phyloP scores from a whole-genome alignment of 2,797 vertebrate genomes.

The Siniperca obscura region DNA sequence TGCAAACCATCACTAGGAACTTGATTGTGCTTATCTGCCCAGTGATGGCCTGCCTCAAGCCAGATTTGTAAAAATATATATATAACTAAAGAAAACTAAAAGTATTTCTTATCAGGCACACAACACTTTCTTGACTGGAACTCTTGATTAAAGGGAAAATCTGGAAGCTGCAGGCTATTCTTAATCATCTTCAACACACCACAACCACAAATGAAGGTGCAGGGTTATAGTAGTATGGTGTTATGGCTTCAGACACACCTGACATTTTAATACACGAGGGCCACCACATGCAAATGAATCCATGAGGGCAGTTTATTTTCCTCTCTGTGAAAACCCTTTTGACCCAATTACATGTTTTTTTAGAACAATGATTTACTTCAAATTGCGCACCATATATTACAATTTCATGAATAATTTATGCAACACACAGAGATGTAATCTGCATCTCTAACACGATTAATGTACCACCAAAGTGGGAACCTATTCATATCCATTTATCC shows the following conservation, averaged over 20 bases:
- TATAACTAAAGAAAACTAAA: neutral
- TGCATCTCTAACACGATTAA: constrained; percentile 69
- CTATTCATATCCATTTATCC: constrained; percentile 59
- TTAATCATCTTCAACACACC: constrained; percentile 1
- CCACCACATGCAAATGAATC: constrained; percentile 1
- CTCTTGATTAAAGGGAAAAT: constrained; percentile 29
- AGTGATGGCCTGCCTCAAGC: constrained; percentile 25
- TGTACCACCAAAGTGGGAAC: constrained; percentile 40
- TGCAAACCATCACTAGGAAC: constrained; percentile 22
- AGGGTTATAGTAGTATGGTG: neutral
- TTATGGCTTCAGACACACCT: neutral
- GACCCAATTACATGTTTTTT: constrained; percentile 23
- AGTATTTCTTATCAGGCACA: constrained; percentile 5
- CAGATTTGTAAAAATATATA: constrained; percentile 14
- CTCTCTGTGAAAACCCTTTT: constrained; percentile 8
- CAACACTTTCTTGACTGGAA: constrained; percentile 11
- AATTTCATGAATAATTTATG: constrained; percentile 54
- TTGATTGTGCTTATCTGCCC: constrained; percentile 37
- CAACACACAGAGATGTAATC: constrained; percentile 62
- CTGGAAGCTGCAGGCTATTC: constrained; percentile 19
- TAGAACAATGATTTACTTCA: constrained; percentile 49
- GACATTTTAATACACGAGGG: neutral
- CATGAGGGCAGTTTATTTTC: neutral
- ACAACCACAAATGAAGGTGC: neutral
- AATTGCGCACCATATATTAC: constrained; percentile 48